A percentile compares a stretch with the other conserved stretches of the same genome.
phyloP scores from a whole-genome alignment of 2,888 invertebrate genomes.

The Eilema depressum region DNA sequence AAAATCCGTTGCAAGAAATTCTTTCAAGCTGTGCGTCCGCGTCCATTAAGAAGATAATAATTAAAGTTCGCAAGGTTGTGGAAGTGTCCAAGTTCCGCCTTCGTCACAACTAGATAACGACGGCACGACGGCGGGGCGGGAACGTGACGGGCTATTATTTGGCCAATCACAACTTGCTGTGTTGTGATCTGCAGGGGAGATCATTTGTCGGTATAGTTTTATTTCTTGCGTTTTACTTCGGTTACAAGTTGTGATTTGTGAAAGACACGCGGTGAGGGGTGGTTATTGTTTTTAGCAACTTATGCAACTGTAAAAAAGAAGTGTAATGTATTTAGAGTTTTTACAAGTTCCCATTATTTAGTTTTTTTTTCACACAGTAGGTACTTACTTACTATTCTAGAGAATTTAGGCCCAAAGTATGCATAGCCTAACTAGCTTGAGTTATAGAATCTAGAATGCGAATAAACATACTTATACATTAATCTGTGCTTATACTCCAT shows the following conservation, averaged over 20 bases:
- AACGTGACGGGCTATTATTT: conserved; percentile 24
- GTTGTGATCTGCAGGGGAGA: conserved; percentile 18
- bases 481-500: no score
- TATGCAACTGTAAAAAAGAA: neutral
- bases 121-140: conserved; percentile 3
- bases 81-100: conserved; percentile 9
- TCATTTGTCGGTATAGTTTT: conserved; percentile 12
- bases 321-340: no score
- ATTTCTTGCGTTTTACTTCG: neutral
- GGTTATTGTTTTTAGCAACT: neutral
- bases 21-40: conserved; percentile 6
- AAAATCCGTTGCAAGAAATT: conserved; percentile 7
- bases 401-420: no score
- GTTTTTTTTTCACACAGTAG: no score
- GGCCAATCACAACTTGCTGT: conserved; percentile 24
- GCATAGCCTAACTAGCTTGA: no score
- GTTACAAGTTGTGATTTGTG: conserved; percentile 5
- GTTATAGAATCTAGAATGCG: no score
- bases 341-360: no score
- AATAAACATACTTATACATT: no score
- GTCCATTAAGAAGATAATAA: conserved; percentile 24
- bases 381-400: no score
- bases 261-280: neutral
- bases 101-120: conserved; percentile 18
- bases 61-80: conserved; percentile 16